These are phyloP conservation scores for Noctua fimbriata DNA, from an alignment of 2,888 invertebrate species.

Conservation along the genomic window DNA sequence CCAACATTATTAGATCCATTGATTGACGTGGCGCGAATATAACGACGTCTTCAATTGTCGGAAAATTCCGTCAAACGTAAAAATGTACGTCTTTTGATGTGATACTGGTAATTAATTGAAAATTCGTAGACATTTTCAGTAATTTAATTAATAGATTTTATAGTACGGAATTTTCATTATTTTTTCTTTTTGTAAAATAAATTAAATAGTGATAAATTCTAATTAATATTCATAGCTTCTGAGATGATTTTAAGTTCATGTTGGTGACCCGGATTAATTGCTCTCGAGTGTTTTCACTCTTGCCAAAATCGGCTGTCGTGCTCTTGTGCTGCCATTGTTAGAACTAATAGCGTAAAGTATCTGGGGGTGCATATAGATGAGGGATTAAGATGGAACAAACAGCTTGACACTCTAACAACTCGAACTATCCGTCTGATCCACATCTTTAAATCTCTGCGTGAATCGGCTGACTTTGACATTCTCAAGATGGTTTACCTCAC, in stretches of 20 bases:
- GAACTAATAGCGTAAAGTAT: no score
- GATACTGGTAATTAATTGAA: background rate
- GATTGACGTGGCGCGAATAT: conserved; percentile 11
- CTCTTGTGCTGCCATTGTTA: no score
- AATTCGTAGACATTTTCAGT: background rate
- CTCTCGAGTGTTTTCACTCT: no score
- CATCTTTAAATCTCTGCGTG: no score
- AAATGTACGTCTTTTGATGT: conserved; percentile 32
- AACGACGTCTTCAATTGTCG: background rate
- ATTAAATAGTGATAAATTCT: background rate
- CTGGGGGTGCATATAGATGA: no score
- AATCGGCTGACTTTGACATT: no score
- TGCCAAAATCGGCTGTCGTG: no score
- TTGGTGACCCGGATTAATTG: background rate
- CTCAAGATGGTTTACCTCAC: no score
- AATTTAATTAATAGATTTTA: background rate
- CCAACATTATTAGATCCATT: conserved; percentile 37
- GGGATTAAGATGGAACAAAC: no score
- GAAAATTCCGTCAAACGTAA: conserved; percentile 21
- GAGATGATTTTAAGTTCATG: background rate
- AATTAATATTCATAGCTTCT: background rate
- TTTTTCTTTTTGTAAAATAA: background rate
- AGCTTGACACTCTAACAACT: no score
- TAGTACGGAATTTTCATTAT: background rate
- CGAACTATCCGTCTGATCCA: no score